Conservation (phyloP, 2,113 vertebrate species). For the Scophthalmus maximus region DNA sequence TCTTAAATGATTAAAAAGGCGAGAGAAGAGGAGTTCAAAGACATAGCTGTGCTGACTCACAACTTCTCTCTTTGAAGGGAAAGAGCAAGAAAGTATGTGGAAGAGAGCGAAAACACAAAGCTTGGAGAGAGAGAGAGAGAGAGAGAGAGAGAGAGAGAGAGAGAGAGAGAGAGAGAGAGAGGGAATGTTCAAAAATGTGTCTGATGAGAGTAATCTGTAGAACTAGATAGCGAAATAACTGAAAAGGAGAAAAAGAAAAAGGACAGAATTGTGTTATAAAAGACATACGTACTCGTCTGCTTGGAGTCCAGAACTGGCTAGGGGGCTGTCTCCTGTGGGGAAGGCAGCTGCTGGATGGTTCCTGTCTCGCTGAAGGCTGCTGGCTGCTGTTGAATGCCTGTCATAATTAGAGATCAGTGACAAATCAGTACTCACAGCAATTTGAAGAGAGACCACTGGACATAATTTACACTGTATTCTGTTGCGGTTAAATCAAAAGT, state of each 20-base stretch:
- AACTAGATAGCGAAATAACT: neutral
- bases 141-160: neutral
- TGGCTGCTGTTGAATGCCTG: slow-evolving; percentile 88
- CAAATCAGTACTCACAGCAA: neutral
- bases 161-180: neutral
- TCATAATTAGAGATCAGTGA: slow-evolving; percentile 25
- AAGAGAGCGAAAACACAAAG: slow-evolving; percentile 38
- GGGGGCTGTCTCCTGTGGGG: slow-evolving; percentile 76
- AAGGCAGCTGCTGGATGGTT: slow-evolving; percentile 80
- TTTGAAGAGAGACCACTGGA: neutral
- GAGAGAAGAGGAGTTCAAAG: slow-evolving; percentile 69
- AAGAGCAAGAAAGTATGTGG: slow-evolving; percentile 48
- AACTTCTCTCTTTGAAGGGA: slow-evolving; percentile 48
- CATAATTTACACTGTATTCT: neutral
- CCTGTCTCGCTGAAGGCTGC: slow-evolving; percentile 91
- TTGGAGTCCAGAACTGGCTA: slow-evolving; percentile 77
- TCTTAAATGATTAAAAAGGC: slow-evolving; percentile 72
- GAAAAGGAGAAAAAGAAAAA: slow-evolving; percentile 7
- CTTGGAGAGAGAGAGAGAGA: slow-evolving; percentile 5
- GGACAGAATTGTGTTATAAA: neutral
- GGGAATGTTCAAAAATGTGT: slow-evolving; percentile 8
- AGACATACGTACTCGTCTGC: slow-evolving; percentile 87
- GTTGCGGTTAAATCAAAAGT: neutral
- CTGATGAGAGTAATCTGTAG: slow-evolving; percentile 5
- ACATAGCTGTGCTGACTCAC: slow-evolving; percentile 63